Conservation (phyloP, 1,140 invertebrate species). For the Drosophila tristis region DNA sequence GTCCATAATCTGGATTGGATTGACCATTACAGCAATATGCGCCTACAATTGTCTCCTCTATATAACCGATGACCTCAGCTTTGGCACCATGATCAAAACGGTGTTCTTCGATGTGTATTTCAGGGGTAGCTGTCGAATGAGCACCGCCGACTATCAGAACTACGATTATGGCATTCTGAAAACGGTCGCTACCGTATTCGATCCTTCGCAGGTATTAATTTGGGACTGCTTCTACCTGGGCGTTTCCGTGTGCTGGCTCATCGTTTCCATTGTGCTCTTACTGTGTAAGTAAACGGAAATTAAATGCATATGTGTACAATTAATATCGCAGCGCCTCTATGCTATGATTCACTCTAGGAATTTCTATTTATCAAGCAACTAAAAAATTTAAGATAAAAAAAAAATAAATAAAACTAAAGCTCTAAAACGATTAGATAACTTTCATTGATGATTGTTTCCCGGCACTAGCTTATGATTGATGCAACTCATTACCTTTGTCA, state of each 20-base stretch:
- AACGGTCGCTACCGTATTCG: constrained; percentile 54
- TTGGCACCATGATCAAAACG: constrained; percentile 49
- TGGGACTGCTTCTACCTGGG: constrained; percentile 76
- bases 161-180: constrained; percentile 44
- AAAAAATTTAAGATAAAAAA: constrained; percentile 45
- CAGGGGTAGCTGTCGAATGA: constrained; percentile 57
- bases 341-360: constrained; percentile 52
- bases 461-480: not conserved
- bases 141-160: constrained; percentile 37
- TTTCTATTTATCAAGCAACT: constrained; percentile 37
- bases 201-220: constrained; percentile 61
- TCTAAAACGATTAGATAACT: constrained; percentile 10
- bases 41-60: constrained; percentile 69
- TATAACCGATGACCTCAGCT: constrained; percentile 45
- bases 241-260: constrained; percentile 68
- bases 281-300: constrained; percentile 58
- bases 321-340: constrained; percentile 6
- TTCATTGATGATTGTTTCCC: constrained; percentile 32
- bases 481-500: not conserved
- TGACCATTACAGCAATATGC: constrained; percentile 72
- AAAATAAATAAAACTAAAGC: constrained; percentile 33
- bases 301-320: not conserved
- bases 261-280: constrained; percentile 63
- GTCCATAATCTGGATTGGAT: constrained; percentile 70
- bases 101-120: constrained; percentile 75